Base-by-base conservation (phyloP, 2,113 vertebrate genomes). In the Enhydra lutris region DNA sequence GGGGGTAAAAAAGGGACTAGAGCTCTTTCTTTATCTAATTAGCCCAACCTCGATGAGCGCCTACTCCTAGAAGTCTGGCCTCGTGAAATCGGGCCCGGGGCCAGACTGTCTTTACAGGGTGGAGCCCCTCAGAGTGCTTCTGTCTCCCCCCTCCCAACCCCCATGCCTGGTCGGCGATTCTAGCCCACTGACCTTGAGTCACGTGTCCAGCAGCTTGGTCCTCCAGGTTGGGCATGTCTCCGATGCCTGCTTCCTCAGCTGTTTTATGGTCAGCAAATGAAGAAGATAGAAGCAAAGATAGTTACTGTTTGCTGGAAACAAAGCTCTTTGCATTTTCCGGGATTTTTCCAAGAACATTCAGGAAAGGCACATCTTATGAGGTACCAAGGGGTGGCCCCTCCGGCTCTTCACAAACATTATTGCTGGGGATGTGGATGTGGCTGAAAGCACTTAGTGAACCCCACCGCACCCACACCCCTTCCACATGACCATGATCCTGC, bases 241-340 rank as follows among this genome's bases (percentile, higher is more conserved):
- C 99, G 17, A 98, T 79, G 1, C 98, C 99, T 1, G 99, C 98
- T 97, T 99, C 99, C 97, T 99, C 99, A 97, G 99, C 99, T 99
- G 98, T 59, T 98, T 78, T 94, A 95, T 17, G 85, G 18, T 71
- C 13, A 91, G 90, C 89, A 89, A 92, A 98, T 63, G 92, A 92
- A 97, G 96, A 98, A 96, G 74, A 96, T 0, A 83, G 90, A 95
- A 97, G 92, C 96, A 96, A 96, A 95, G 94, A 96, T 6, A 21
- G 89, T 97, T 96, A 98, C 0, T 80, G 52, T 57, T 65, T 81
- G 73, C 26, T 24, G 31, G 65, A 57, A 47, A 45, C 73, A 13
- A 20, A 34, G 89, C 23, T 86, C 55, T 94, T 81, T 31, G 18
- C 20, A 3, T 17, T 74, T 90, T n/a, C 47, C 4, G 15, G 59